Evolutionary conservation across 2,888 invertebrate genomes (phyloP).

Genomic region (Apodemia hepburni): DNA sequence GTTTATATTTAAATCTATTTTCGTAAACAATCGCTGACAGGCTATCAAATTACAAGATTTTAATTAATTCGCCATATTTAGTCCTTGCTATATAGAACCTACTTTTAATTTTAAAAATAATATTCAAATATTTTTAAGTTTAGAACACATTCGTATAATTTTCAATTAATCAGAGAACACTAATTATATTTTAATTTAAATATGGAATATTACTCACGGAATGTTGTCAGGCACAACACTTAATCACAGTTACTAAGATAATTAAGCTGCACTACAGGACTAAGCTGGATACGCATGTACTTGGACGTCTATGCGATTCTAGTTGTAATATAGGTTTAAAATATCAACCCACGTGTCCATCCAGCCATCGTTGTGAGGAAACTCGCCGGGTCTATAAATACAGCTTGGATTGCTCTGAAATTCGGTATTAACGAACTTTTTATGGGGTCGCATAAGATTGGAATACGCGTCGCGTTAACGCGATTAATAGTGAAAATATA

Average conservation of each 20-base stretch:
- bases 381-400: slow-evolving; percentile 35
- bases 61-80: slow-evolving; percentile 4
- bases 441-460: slow-evolving; percentile 28
- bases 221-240: slow-evolving; percentile 26
- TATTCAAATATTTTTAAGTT: not conserved
- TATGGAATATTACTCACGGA: slow-evolving; percentile 27
- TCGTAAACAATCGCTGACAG: slow-evolving; percentile 28
- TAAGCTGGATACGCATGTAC: slow-evolving; percentile 5
- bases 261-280: slow-evolving; percentile 27
- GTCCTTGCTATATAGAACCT: not conserved
- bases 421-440: slow-evolving; percentile 32
- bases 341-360: slow-evolving; percentile 35
- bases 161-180: not conserved
- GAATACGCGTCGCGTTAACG: slow-evolving; percentile 8
- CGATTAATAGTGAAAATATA: slow-evolving; percentile 8
- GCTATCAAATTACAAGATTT: slow-evolving; percentile 28
- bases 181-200: slow-evolving; percentile 1
- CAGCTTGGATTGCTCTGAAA: slow-evolving; percentile 31
- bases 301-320: slow-evolving; percentile 36
- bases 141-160: not conserved
- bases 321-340: slow-evolving; percentile 38
- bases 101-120: not conserved
- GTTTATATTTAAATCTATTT: slow-evolving; percentile 25
- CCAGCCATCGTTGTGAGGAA: slow-evolving; percentile 30
- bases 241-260: slow-evolving; percentile 29